Conservation (phyloP, 2,888 invertebrate species). For the Trypoxylon attenuatum region DNA sequence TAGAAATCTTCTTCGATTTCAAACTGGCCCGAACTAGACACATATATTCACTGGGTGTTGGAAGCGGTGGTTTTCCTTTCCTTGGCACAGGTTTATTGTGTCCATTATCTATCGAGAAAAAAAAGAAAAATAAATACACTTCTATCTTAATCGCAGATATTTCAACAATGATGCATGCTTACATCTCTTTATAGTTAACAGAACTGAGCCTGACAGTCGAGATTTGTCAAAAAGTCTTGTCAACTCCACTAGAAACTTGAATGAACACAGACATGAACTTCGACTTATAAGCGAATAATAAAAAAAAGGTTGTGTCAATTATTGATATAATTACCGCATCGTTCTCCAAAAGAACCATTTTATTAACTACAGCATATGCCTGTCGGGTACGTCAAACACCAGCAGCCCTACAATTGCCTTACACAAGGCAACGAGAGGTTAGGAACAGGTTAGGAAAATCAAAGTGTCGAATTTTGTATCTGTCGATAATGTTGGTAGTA, state of each 20-base stretch:
- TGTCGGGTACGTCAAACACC: conserved; percentile 31
- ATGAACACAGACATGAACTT: conserved; percentile 61
- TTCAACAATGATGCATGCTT: conserved; percentile 74
- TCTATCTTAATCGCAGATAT: not conserved
- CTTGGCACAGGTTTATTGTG: conserved; percentile 84
- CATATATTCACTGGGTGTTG: conserved; percentile 81
- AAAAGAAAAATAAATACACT: not conserved
- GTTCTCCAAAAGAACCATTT: conserved; percentile 82
- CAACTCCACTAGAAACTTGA: conserved; percentile 89
- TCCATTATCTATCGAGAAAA: conserved; percentile 84
- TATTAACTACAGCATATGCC: conserved; percentile 65
- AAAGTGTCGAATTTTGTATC: too few relatives aligned
- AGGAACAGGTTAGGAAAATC: too few relatives aligned
- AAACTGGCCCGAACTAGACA: conserved; percentile 91
- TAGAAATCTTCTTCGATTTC: conserved; percentile 87
- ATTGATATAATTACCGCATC: conserved; percentile 78
- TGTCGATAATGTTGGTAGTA: too few relatives aligned
- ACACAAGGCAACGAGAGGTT: too few relatives aligned
- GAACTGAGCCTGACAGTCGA: conserved; percentile 86
- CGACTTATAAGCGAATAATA: conserved; percentile 6
- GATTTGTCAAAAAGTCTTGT: conserved; percentile 91
- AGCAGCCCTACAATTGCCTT: conserved; percentile 8
- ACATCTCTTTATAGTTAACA: conserved; percentile 96
- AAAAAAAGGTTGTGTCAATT: conserved; percentile 1
- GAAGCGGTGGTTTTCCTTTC: conserved; percentile 80